These are phyloP conservation scores for Aurelia sp. DNA, from an alignment of 30 jellyfish, hydroid and myxozoan species.

Conservation along the genomic window DNA sequence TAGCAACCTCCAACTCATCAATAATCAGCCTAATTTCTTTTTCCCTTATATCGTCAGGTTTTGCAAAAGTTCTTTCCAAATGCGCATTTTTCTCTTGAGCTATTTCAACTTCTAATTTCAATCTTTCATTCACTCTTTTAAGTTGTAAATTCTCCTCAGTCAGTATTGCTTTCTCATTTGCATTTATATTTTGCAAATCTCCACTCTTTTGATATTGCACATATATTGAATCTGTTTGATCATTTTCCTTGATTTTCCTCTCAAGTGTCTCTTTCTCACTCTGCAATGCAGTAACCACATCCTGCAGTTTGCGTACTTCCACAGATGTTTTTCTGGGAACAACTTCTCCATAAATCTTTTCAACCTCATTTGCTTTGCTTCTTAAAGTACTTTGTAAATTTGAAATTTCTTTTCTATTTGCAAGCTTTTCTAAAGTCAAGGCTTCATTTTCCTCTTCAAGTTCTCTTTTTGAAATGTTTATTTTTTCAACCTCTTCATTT, in stretches of 20 bases:
- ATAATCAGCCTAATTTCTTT: background rate
- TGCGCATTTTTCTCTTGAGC: background rate
- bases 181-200: background rate
- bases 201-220: background rate
- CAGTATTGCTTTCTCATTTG: background rate
- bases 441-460: constrained; percentile 1
- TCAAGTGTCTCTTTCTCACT: constrained; percentile 13
- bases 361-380: background rate
- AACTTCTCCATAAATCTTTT: background rate
- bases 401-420: constrained; percentile 12
- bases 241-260: background rate
- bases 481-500: constrained; percentile 1
- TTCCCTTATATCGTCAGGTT: no score
- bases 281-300: background rate
- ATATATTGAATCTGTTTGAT: no score
- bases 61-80: no score
- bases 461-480: background rate
- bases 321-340: background rate
- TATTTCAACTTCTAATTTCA: background rate
- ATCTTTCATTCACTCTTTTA: background rate
- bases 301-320: background rate
- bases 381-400: constrained; percentile 9
- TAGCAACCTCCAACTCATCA: background rate
- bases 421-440: constrained; percentile 17
- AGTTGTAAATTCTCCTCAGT: background rate